Evolutionary conservation across 1,140 invertebrate species (phyloP).

Genomic region (Druon quercuslanigerum): DNA sequence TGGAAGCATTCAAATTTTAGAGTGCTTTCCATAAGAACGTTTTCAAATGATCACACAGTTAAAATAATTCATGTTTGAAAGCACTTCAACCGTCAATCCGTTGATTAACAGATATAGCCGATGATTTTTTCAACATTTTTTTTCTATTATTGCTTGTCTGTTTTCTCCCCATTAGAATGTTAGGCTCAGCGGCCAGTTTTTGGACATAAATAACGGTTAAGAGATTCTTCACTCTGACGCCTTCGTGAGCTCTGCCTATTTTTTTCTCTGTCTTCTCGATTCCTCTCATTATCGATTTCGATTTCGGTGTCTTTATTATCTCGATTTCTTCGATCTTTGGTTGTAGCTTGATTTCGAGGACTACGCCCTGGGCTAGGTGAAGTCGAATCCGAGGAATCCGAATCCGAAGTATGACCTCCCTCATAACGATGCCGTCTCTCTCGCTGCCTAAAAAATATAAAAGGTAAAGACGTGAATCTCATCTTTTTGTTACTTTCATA

Average conservation of each 20-base stretch:
- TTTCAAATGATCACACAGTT: no score
- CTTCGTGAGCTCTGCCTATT: conserved; percentile 64
- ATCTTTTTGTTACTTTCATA: neutral
- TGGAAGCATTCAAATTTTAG: no score
- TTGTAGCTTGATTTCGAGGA: conserved; percentile 54
- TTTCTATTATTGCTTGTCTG: conserved; percentile 30
- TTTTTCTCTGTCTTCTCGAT: conserved; percentile 57
- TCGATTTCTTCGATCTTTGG: conserved; percentile 65
- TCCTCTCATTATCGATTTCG: conserved; percentile 54
- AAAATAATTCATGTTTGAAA: no score
- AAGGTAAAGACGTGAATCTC: neutral
- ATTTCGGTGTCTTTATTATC: conserved; percentile 60
- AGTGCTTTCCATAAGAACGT: no score
- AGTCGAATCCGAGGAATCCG: conserved; percentile 67
- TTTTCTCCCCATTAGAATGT: conserved; percentile 50
- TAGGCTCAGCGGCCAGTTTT: conserved; percentile 58
- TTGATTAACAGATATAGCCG: no score
- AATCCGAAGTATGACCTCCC: conserved; percentile 69
- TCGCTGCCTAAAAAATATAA: conserved; percentile 64
- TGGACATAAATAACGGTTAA: conserved; percentile 60
- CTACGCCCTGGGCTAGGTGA: conserved; percentile 66
- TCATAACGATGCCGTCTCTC: conserved; percentile 73
- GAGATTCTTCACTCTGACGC: conserved; percentile 59
- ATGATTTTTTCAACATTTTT: no score
- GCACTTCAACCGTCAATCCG: no score